Evolutionary conservation across 64 coral and sea anemone genomes (phyloP).

Genomic region (Montipora sp.): DNA sequence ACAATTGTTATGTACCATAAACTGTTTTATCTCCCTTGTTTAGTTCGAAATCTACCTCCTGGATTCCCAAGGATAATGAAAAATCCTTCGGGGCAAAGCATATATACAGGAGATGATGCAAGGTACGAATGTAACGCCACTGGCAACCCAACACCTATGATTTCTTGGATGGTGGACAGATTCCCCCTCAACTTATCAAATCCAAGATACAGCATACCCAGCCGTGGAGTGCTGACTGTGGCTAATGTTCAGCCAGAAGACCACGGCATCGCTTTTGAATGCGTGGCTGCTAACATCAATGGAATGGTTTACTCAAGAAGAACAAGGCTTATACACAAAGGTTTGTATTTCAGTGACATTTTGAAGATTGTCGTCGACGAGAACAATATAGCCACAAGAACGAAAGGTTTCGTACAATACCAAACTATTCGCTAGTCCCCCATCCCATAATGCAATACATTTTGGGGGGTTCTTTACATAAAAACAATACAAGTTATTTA

Average conservation of each 20-base stretch:
- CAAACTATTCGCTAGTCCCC: no score
- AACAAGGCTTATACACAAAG: neutral
- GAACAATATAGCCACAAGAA: no score
- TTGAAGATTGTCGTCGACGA: neutral
- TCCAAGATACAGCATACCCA: neutral
- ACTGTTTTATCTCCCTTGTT: neutral
- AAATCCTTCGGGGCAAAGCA: neutral
- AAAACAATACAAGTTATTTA: no score
- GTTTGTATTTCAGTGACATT: neutral
- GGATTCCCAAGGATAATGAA: conserved; percentile 43
- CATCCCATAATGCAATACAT: no score
- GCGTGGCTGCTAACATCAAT: conserved; percentile 42
- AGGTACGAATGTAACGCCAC: conserved; percentile 30
- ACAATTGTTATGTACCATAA: neutral
- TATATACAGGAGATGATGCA: neutral
- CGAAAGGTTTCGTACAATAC: no score
- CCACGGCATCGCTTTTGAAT: neutral
- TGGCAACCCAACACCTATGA: neutral
- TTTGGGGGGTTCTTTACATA: no score
- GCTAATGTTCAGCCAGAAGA: conserved; percentile 11
- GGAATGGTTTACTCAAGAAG: conserved; percentile 43
- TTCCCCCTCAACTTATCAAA: conserved; percentile 18
- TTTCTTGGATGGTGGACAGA: conserved; percentile 24
- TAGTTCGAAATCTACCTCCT: neutral
- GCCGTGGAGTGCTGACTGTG: conserved; percentile 1